Evolutionary conservation across 2,888 invertebrate species (phyloP).

Genomic region (Aphelenchoides bicaudatus): DNA sequence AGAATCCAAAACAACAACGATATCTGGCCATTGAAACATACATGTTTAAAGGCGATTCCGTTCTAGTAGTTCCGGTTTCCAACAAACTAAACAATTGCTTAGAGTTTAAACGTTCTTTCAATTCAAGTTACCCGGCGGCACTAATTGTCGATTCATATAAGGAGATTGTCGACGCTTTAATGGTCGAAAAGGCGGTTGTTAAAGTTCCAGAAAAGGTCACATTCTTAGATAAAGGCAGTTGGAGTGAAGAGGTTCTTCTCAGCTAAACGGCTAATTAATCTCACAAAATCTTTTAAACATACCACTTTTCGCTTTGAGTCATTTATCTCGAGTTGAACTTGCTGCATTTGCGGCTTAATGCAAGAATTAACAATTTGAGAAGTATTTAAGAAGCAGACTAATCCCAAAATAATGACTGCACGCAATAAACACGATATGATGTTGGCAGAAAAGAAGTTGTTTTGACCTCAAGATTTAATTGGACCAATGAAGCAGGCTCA

Average conservation of each 20-base stretch:
- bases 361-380: too few relatives aligned
- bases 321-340: too few relatives aligned
- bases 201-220: conserved; percentile 11
- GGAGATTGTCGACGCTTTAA: conserved; percentile 33
- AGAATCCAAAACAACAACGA: conserved; percentile 49
- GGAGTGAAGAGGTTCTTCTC: conserved; percentile 22
- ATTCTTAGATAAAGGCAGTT: conserved; percentile 18
- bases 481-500: too few relatives aligned
- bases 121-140: conserved; percentile 32
- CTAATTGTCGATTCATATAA: conserved; percentile 34
- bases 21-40: conserved; percentile 35
- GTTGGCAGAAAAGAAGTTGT: too few relatives aligned
- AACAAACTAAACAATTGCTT: conserved; percentile 3
- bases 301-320: too few relatives aligned
- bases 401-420: too few relatives aligned
- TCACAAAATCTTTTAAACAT: too few relatives aligned
- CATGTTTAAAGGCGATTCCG: conserved; percentile 23
- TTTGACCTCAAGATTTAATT: too few relatives aligned
- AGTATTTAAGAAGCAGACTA: too few relatives aligned
- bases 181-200: conserved; percentile 26
- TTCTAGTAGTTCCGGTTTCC: conserved; percentile 6
- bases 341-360: too few relatives aligned
- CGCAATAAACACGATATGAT: too few relatives aligned
- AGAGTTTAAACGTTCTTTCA: background rate
- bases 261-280: conserved; percentile 11